These are phyloP conservation scores for Oscheius sp. DNA, from an alignment of 2,888 invertebrate species.

Conservation along the genomic window DNA sequence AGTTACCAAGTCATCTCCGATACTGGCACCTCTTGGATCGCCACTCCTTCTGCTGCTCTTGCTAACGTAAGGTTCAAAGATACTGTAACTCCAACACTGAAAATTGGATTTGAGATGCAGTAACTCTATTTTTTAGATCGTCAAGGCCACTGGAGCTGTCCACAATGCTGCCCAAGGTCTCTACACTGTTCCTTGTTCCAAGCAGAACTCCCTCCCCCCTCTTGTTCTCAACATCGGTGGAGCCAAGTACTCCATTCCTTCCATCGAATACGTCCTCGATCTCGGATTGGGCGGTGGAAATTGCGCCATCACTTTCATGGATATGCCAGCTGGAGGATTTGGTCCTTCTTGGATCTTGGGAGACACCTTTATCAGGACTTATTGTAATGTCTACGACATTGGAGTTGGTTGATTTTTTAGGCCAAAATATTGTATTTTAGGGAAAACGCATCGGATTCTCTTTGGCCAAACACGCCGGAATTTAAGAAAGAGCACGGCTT, in stretches of 20 bases:
- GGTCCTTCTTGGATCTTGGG: conserved; percentile 52
- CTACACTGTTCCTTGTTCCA: conserved; percentile 57
- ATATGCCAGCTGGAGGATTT: conserved; percentile 44
- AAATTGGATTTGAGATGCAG: too few relatives aligned
- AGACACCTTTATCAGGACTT: conserved; percentile 42
- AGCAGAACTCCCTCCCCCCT: conserved; percentile 42
- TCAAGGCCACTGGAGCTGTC: conserved; percentile 47
- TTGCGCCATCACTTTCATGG: conserved; percentile 47
- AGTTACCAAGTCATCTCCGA: conserved; percentile 58
- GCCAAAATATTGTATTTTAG: too few relatives aligned
- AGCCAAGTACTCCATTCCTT: conserved; percentile 49
- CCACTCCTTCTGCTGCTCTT: conserved; percentile 46
- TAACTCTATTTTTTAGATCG: conserved; percentile 29
- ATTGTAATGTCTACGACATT: conserved; percentile 50
- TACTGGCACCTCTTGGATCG: conserved; percentile 63
- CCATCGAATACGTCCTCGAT: conserved; percentile 65
- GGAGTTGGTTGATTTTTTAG: too few relatives aligned
- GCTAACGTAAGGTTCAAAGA: conserved; percentile 24
- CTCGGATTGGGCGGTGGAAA: conserved; percentile 53
- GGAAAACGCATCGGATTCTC: conserved; percentile 55
- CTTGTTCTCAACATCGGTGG: conserved; percentile 59
- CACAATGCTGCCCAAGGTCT: conserved; percentile 46
- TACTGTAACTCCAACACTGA: too few relatives aligned
- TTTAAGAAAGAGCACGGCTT: too few relatives aligned
- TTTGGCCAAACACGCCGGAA: conserved; percentile 20